Evolutionary conservation across 2,113 vertebrate species (phyloP).

Genomic region (Panurus biarmicus): DNA sequence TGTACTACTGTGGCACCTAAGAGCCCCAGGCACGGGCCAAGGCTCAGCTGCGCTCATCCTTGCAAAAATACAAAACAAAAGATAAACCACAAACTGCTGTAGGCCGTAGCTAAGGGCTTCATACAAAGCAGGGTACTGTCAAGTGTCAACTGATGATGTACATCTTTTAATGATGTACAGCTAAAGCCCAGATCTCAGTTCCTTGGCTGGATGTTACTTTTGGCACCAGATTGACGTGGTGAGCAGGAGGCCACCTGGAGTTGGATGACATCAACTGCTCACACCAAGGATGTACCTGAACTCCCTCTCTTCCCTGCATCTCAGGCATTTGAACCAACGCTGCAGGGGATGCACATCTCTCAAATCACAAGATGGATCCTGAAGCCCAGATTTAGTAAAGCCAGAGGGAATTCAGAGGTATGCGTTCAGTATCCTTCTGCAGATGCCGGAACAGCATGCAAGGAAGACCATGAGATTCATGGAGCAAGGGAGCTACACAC

Average conservation of each 20-base stretch:
- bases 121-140: not conserved
- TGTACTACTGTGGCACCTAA: not conserved
- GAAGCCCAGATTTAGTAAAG: not conserved
- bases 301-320: not conserved
- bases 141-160: not conserved
- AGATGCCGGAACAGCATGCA: not conserved
- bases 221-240: not conserved
- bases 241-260: not conserved
- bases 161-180: not conserved
- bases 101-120: not conserved
- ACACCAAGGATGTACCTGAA: not conserved
- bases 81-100: not conserved
- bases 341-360: not conserved
- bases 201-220: not conserved
- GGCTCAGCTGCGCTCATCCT: not conserved
- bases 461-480: not conserved
- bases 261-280: not conserved
- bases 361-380: not conserved
- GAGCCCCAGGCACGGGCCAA: not conserved
- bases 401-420: not conserved
- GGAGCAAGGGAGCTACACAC: not conserved
- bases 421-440: not conserved
- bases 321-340: not conserved
- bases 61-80: not conserved
- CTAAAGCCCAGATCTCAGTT: not conserved